Evolutionary conservation across 1,140 invertebrate genomes (phyloP).

Genomic region (Drosophila paulistorum): DNA sequence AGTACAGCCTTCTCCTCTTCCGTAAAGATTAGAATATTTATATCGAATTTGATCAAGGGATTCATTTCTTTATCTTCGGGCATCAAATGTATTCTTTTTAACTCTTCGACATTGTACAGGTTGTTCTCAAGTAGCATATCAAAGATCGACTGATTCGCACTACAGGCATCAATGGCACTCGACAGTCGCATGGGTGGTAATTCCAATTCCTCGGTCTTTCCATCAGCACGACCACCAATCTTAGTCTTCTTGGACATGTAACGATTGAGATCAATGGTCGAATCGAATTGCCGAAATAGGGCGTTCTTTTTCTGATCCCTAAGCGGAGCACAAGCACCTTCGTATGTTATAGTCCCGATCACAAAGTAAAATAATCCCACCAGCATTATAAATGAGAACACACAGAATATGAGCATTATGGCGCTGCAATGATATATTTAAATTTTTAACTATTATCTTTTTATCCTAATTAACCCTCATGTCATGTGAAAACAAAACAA

Average conservation of each 20-base stretch:
- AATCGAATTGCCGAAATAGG: constrained; percentile 86
- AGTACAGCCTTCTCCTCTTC: constrained; percentile 85
- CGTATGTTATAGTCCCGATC: constrained; percentile 87
- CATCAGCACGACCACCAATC: not conserved
- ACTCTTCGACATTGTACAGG: constrained; percentile 56
- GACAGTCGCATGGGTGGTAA: constrained; percentile 61
- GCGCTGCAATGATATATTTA: constrained; percentile 86
- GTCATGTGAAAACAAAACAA: too few relatives aligned
- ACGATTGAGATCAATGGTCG: constrained; percentile 85
- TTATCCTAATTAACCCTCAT: too few relatives aligned
- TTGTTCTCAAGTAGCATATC: constrained; percentile 84
- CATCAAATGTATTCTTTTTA: constrained; percentile 28
- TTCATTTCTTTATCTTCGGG: constrained; percentile 74
- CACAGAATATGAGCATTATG: constrained; percentile 91
- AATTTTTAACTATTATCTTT: not conserved
- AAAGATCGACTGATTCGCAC: constrained; percentile 89
- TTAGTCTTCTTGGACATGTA: constrained; percentile 13
- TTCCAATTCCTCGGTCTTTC: not conserved
- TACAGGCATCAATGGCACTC: constrained; percentile 85
- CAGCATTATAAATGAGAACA: constrained; percentile 88
- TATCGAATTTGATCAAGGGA: constrained; percentile 79
- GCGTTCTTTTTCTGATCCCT: constrained; percentile 87
- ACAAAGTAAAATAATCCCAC: constrained; percentile 89
- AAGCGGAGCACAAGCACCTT: constrained; percentile 90
- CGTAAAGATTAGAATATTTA: constrained; percentile 85